Conservation (phyloP, 2,888 invertebrate genomes). For the Morinoia aosen region DNA sequence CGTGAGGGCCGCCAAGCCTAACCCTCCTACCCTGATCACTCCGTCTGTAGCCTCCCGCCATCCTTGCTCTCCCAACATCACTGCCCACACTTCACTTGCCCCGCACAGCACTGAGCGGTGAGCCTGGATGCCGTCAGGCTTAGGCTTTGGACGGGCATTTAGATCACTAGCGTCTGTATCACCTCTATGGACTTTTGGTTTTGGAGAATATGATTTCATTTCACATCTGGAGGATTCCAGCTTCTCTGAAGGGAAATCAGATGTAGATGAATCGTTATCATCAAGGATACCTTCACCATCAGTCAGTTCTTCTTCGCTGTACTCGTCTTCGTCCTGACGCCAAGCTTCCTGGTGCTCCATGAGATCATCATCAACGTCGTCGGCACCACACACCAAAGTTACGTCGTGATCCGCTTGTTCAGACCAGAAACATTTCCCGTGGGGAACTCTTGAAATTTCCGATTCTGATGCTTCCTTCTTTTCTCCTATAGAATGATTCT, state of each 20-base stretch:
- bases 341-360: not conserved
- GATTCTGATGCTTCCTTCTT: not conserved
- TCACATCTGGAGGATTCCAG: not conserved
- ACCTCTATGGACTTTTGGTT: not conserved
- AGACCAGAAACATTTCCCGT: slow-evolving; percentile 27
- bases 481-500: not conserved
- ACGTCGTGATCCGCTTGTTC: slow-evolving; percentile 6
- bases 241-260: not conserved
- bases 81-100: slow-evolving; percentile 36
- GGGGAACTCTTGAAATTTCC: not conserved
- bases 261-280: not conserved
- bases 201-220: not conserved
- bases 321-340: not conserved
- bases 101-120: slow-evolving; percentile 5
- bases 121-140: not conserved
- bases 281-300: not conserved
- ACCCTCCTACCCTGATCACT: not conserved
- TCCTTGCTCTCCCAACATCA: slow-evolving; percentile 47
- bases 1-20: not conserved
- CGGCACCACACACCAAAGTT: not conserved
- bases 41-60: slow-evolving; percentile 22
- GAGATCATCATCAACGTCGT: not conserved
- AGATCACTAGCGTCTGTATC: not conserved
- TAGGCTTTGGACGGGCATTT: not conserved
- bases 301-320: slow-evolving; percentile 33